Conservation (phyloP, 2,888 invertebrate genomes). For the Crioceris asparagi region DNA sequence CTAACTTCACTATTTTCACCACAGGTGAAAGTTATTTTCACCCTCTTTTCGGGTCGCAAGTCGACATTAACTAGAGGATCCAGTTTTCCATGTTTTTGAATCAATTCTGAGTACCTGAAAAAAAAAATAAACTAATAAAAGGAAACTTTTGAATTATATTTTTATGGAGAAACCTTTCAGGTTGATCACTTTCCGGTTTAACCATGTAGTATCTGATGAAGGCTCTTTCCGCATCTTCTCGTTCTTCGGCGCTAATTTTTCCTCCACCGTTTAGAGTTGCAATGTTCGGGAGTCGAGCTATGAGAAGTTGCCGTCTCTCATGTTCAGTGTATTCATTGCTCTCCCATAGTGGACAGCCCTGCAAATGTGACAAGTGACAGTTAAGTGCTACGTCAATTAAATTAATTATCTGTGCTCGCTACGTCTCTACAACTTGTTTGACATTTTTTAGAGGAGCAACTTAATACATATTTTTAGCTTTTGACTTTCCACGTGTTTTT, state of each 20-base stretch:
- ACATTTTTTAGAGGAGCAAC: too few relatives aligned
- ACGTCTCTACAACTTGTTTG: too few relatives aligned
- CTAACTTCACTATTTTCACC: conserved; percentile 64
- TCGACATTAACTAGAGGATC: conserved; percentile 84
- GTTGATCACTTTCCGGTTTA: conserved; percentile 70
- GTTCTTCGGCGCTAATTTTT: conserved; percentile 68
- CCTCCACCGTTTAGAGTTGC: conserved; percentile 83
- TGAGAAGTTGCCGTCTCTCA: conserved; percentile 74
- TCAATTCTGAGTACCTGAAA: conserved; percentile 68
- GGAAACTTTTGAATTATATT: too few relatives aligned
- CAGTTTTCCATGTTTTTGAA: conserved; percentile 76
- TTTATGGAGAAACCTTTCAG: conserved; percentile 57
- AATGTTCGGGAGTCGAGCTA: conserved; percentile 80
- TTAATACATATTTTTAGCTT: not conserved
- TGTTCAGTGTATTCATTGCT: conserved; percentile 78
- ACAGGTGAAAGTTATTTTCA: conserved; percentile 75
- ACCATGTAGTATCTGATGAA: conserved; percentile 90
- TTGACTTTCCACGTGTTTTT: too few relatives aligned
- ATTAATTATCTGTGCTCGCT: too few relatives aligned
- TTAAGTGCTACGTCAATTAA: too few relatives aligned
- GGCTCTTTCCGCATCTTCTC: conserved; percentile 86
- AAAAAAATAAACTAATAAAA: conserved; percentile 12
- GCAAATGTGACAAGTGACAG: conserved; percentile 18
- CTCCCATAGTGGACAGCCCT: conserved; percentile 66
- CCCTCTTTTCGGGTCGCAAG: conserved; percentile 74